These are phyloP conservation scores for Aptenodytes forsteri DNA, from an alignment of 2,113 vertebrate genomes.

Conservation along the genomic window DNA sequence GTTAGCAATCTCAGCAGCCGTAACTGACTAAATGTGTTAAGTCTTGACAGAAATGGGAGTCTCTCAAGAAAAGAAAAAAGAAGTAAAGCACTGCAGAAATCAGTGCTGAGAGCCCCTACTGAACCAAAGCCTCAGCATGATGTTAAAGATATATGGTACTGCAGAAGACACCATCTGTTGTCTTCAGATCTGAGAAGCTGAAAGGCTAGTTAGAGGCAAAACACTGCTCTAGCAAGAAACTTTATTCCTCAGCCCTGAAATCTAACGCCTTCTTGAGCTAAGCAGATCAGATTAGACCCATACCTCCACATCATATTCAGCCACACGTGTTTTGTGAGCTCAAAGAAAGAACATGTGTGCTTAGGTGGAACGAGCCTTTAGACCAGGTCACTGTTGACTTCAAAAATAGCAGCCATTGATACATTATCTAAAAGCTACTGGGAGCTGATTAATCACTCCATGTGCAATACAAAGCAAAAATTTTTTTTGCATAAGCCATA, in stretches of 20 bases:
- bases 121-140: background rate
- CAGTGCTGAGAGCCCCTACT: background rate
- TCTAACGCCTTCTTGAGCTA: background rate
- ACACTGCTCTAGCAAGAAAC: background rate
- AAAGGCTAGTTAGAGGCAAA: background rate
- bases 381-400: background rate
- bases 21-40: background rate
- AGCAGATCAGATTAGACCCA: background rate
- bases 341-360: rapidly evolving
- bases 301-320: background rate
- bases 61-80: background rate
- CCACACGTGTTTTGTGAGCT: background rate
- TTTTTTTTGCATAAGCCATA: background rate
- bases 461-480: background rate
- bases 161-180: background rate
- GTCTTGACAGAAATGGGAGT: background rate
- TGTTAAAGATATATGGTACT: background rate
- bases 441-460: background rate
- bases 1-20: background rate
- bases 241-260: background rate
- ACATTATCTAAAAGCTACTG: background rate
- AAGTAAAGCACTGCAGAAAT: background rate
- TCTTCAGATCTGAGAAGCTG: background rate
- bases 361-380: background rate
- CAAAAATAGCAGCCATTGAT: background rate